Conservation (phyloP, 2,113 vertebrate species). For the Phaetusa simplex region DNA sequence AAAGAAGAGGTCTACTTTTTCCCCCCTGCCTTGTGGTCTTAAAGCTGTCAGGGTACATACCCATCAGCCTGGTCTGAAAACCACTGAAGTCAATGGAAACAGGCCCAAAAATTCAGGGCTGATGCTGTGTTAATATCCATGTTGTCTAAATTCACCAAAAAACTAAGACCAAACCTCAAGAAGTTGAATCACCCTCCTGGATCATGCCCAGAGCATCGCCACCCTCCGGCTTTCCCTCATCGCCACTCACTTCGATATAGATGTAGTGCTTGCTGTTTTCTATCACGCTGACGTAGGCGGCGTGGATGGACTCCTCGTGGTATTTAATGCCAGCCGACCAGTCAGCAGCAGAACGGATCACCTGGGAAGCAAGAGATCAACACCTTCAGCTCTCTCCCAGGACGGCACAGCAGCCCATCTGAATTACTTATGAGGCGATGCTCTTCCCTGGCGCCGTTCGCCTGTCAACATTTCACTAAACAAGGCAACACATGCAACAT, state of each 20-base stretch:
- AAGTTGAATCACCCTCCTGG: background rate
- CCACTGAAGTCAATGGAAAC: background rate
- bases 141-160: background rate
- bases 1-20: background rate
- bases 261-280: conserved; percentile 90
- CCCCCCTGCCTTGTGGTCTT: background rate
- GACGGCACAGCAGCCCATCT: background rate
- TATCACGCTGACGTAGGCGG: conserved; percentile 84
- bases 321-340: conserved; percentile 98
- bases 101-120: background rate
- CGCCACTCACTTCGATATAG: conserved; percentile 88
- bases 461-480: background rate
- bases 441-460: background rate
- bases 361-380: conserved; percentile 63
- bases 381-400: background rate
- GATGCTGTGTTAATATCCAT: background rate
- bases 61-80: background rate
- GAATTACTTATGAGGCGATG: background rate
- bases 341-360: conserved; percentile 90
- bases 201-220: background rate
- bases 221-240: background rate
- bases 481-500: fast-evolving
- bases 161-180: background rate
- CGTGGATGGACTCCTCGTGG: conserved; percentile 95
- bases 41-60: background rate